These are phyloP conservation scores for Cryptus armator DNA, from an alignment of 2,888 invertebrate genomes.

Conservation along the genomic window DNA sequence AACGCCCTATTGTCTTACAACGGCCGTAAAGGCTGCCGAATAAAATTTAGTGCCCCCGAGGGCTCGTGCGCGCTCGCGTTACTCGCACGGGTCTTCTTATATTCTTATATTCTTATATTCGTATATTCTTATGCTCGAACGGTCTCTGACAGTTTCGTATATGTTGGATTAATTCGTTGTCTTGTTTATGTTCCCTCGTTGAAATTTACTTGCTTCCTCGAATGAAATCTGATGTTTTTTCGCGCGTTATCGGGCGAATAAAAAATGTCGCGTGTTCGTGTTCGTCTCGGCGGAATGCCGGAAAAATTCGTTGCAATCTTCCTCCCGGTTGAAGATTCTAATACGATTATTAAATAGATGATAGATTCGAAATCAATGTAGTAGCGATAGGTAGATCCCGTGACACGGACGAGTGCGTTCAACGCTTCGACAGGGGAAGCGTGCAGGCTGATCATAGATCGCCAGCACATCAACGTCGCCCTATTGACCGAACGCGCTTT, in stretches of 20 bases:
- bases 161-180: constrained; percentile 19
- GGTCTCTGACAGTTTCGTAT: constrained; percentile 8
- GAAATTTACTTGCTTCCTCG: background rate
- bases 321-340: constrained; percentile 37
- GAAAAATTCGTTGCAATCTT: constrained; percentile 24
- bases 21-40: constrained; percentile 78
- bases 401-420: constrained; percentile 67
- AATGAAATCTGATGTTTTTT: background rate
- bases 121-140: constrained; percentile 46
- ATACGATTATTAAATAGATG: constrained; percentile 72
- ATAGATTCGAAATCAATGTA: constrained; percentile 72
- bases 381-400: constrained; percentile 68
- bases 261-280: background rate
- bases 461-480: constrained; percentile 3
- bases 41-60: constrained; percentile 73
- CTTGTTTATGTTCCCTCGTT: background rate
- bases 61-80: constrained; percentile 58
- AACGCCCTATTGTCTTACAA: constrained; percentile 81
- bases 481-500: constrained; percentile 62
- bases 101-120: constrained; percentile 53
- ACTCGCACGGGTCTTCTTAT: constrained; percentile 43
- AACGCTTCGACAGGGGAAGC: constrained; percentile 32
- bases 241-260: background rate
- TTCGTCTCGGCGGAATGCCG: background rate
- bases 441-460: constrained; percentile 57